phyloP scores from a whole-genome alignment of 2,113 vertebrate genomes.

The Laterallus jamaicensis region DNA sequence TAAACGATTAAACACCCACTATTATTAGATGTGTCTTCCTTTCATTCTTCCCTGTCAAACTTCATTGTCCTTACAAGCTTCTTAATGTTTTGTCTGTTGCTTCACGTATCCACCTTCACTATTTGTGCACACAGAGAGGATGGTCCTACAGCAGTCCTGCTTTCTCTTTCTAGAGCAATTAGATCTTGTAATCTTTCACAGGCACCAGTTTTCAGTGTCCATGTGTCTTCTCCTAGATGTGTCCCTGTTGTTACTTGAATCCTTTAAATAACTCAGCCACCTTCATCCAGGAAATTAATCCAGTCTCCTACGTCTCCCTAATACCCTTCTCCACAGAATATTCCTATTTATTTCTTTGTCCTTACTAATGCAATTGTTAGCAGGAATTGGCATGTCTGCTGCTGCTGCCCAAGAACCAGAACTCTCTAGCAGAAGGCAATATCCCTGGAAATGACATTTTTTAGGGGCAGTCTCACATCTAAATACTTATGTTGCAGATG shows the following conservation, averaged over 20 bases:
- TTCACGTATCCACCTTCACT: neutral
- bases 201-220: neutral
- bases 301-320: neutral
- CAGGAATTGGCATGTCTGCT: neutral
- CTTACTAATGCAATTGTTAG: neutral
- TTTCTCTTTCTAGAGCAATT: neutral
- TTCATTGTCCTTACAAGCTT: neutral
- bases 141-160: neutral
- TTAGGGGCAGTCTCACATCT: neutral
- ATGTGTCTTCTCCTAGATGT: neutral
- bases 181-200: neutral
- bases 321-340: neutral
- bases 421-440: neutral
- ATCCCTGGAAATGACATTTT: neutral
- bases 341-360: neutral
- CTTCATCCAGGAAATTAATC: neutral
- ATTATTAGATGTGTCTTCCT: conserved; percentile 17
- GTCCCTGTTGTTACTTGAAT: neutral
- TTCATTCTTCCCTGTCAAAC: conserved; percentile 18
- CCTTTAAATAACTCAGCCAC: neutral
- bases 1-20: neutral
- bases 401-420: neutral
- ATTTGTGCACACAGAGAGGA: too few species aligned
- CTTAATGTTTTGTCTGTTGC: neutral
- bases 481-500: neutral